A percentile compares a stretch with the other conserved stretches of the same genome.
These are phyloP conservation scores for Esox niger DNA, from an alignment of 2,113 vertebrate genomes.

Conservation along the genomic window DNA sequence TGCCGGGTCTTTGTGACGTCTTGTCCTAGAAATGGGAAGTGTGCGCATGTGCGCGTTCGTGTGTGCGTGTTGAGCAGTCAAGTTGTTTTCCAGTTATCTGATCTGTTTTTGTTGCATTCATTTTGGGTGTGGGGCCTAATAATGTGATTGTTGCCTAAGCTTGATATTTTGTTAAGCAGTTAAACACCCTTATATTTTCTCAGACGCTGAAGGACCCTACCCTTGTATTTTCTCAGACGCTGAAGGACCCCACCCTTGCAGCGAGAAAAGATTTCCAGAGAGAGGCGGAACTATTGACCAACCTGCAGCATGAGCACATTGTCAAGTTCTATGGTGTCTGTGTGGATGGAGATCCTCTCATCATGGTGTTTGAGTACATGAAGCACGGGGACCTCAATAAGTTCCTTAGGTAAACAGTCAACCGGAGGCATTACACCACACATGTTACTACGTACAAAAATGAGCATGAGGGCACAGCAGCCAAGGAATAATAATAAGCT, in stretches of 20 bases:
- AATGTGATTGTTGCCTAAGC: too few relatives aligned
- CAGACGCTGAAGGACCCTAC: slow-evolving; percentile 62
- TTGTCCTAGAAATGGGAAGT: not conserved
- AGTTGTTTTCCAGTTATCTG: too few relatives aligned
- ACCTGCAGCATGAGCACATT: slow-evolving; percentile 87
- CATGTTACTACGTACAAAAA: too few relatives aligned
- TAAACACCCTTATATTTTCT: slow-evolving; percentile 1
- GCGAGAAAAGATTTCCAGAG: slow-evolving; percentile 89
- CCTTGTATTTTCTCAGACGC: slow-evolving; percentile 65
- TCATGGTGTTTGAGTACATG: slow-evolving; percentile 95
- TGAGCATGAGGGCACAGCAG: too few relatives aligned
- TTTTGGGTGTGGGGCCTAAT: too few relatives aligned
- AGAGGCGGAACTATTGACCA: slow-evolving; percentile 87
- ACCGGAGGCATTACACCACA: too few relatives aligned
- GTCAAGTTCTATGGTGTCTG: slow-evolving; percentile 89
- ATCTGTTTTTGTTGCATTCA: too few relatives aligned
- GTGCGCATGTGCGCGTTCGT: too few relatives aligned
- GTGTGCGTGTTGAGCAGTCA: too few relatives aligned
- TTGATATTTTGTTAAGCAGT: too few relatives aligned
- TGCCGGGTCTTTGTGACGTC: not conserved
- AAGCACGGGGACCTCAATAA: slow-evolving; percentile 89
- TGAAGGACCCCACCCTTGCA: slow-evolving; percentile 85
- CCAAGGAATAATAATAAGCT: too few relatives aligned
- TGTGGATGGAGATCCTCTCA: slow-evolving; percentile 85
- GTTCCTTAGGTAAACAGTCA: slow-evolving; percentile 76